Evolutionary conservation across 1,140 invertebrate genomes (phyloP).

Genomic region (Zaprionus ghesquierei): DNA sequence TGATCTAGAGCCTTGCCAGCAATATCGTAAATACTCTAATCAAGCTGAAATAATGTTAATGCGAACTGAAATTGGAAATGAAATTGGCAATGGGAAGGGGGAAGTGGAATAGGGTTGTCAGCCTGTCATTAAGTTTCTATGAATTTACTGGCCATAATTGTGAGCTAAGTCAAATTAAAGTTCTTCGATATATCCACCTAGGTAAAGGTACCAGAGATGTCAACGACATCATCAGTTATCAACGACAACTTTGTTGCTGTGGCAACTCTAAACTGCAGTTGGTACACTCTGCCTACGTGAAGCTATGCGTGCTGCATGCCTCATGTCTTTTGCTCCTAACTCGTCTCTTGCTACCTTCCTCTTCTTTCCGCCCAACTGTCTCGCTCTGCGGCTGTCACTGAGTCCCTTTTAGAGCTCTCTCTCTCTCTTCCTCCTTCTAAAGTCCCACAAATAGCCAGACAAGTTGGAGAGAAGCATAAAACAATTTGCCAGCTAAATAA

Average conservation of each 20-base stretch:
- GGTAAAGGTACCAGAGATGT: neutral
- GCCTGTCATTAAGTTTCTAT: neutral
- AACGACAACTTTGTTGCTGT: neutral
- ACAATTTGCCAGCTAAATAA: slow-evolving; percentile 74
- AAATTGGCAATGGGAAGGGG: neutral
- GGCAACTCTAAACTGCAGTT: neutral
- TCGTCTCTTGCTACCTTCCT: neutral
- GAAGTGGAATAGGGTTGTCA: neutral
- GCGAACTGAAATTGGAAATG: neutral
- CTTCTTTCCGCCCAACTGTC: neutral
- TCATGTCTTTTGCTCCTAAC: neutral
- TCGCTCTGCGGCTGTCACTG: neutral
- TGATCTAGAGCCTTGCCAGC: neutral
- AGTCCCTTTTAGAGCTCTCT: neutral
- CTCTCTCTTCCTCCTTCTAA: neutral
- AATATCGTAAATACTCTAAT: slow-evolving; percentile 9
- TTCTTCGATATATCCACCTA: neutral
- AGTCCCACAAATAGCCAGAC: slow-evolving; percentile 63
- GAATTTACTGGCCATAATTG: neutral
- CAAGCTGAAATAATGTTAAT: neutral
- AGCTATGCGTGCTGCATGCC: neutral
- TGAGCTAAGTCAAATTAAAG: neutral
- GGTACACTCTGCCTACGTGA: neutral
- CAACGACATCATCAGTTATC: neutral
- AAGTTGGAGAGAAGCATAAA: slow-evolving; percentile 57